Base-by-base conservation (phyloP, 2,888 invertebrate genomes). In the Zele albiditarsus region DNA sequence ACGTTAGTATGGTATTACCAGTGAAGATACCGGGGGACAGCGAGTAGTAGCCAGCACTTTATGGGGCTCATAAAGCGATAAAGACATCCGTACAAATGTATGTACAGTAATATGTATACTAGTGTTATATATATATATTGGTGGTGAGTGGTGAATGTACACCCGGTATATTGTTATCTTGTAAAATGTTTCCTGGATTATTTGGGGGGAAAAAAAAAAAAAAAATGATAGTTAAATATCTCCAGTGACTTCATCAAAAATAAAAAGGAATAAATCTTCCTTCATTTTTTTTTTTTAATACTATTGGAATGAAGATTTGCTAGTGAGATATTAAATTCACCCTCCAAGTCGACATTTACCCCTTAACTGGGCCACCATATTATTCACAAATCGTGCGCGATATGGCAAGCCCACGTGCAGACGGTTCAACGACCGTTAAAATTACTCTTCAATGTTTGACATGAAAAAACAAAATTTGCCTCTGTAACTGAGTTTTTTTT, bases 61-160 rank as follows among this genome's bases (percentile, higher is more conserved):
- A 86, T 82, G 84, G 82, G 75, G 70, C 82, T 84, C 86, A 80
- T 85, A 85, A 85, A 84, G 79, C 82, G 85, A 84, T 85, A 85
- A 86, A 86, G 86, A 83, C 85, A 83, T 84, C 80, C 80, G 81
- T 84, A 83, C 79, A 83, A 83, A 84, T 82, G 82, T 81, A 80
- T 74, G 46, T 62, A 62, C n/a, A 53, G 6, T 20, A 5, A 53
- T 53, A 53, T 53, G 20, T 53, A 20, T 53, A 53, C 20, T 53
- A 62, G 49, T n/a, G 23, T 27, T 68, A 67, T 27, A 67, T 42
- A 16, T 67, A 49, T 28, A 63, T 63, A 31, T 16, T 46, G 4
- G 38, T 46, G 70, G 23, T 53, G 63, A 46, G 49, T 60, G 12
- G 25, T 53, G 68, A 31, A 25, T 23, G 63, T n/a, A 53, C 66